Base-by-base conservation (phyloP, 64 coral and sea anemone species). In the Pachyseris speciosa region DNA sequence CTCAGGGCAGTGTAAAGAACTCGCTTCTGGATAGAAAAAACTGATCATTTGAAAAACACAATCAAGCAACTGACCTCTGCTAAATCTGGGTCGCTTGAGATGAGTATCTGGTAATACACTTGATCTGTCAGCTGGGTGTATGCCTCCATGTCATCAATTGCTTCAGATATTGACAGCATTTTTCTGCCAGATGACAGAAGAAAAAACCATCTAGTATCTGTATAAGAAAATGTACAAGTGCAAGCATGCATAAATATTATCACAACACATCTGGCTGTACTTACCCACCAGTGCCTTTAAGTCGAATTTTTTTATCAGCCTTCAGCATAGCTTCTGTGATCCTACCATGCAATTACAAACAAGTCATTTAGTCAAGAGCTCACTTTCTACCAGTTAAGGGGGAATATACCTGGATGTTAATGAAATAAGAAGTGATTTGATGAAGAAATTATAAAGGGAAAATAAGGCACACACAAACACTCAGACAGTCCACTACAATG, bases 131-230 rank as follows among this genome's bases (percentile, higher is more conserved):
- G 61, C 45, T 85, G 61, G 10, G 90, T 71, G 84, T 89, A 96
- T 4, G 94, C 94, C 26, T 67, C 90, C 94, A 96, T 96, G 61
- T 96, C 94, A 77, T 96, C 86, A 41, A 96, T 89, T 39, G 90
- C 42, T 55, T 96, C 90, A 9, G 94, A 96, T 16, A 96, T 79
- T 29, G 64, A 93, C 13, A 96, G 37, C 84, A 88, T 50, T 43
- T 52, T 78, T 31, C 94, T 87, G 41, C 27, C 28, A 42, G 43
- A 71, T 1, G 12, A 64, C 5, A 33, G 19, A 42, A 49, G 2
- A 48, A 32, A 17, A 55, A 20, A 38, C 5, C n/a, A 53, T n/a
- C n/a, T n/a, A n/a, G n/a, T n/a, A n/a, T n/a, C n/a, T n/a, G n/a
- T n/a, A n/a, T n/a, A n/a, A n/a, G n/a, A n/a, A n/a, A n/a, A n/a